phyloP scores from a whole-genome alignment of 2,113 vertebrate genomes.

The Pyxicephalus adspersus region DNA sequence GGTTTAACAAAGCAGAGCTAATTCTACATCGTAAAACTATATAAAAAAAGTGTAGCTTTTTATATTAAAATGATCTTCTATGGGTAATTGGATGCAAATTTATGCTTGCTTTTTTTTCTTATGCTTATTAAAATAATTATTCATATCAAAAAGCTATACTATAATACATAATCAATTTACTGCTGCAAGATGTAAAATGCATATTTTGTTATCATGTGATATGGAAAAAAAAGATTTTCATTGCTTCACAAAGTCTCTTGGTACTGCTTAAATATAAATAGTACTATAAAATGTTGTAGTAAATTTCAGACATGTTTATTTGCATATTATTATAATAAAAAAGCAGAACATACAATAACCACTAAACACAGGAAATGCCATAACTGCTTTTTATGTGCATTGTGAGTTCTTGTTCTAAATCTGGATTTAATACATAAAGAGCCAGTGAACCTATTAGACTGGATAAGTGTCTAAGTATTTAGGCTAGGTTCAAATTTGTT shows the following conservation, averaged over 20 bases:
- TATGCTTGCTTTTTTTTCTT: not conserved
- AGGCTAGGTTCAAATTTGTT: too few relatives aligned
- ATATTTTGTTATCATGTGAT: constrained; percentile 3
- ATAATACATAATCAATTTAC: constrained; percentile 11
- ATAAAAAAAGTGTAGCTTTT: constrained; percentile 10
- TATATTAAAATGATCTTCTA: constrained; percentile 19
- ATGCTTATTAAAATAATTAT: constrained; percentile 28
- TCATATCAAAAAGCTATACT: constrained; percentile 20
- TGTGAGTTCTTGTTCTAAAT: too few relatives aligned
- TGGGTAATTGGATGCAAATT: constrained; percentile 15
- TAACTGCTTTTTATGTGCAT: too few relatives aligned
- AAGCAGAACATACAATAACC: not conserved
- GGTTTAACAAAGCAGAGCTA: too few relatives aligned
- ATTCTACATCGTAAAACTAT: not conserved
- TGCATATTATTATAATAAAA: not conserved
- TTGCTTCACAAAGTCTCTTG: not conserved
- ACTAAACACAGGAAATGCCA: too few relatives aligned
- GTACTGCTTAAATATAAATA: not conserved
- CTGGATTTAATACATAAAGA: too few relatives aligned
- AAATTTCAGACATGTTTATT: not conserved
- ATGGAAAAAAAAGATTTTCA: constrained; percentile 4
- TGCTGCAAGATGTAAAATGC: not conserved
- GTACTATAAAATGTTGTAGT: not conserved
- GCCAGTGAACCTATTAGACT: too few relatives aligned
- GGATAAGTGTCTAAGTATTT: too few relatives aligned